These are phyloP conservation scores for Borostomias antarcticus DNA, from an alignment of 2,797 vertebrate genomes.

Conservation along the genomic window DNA sequence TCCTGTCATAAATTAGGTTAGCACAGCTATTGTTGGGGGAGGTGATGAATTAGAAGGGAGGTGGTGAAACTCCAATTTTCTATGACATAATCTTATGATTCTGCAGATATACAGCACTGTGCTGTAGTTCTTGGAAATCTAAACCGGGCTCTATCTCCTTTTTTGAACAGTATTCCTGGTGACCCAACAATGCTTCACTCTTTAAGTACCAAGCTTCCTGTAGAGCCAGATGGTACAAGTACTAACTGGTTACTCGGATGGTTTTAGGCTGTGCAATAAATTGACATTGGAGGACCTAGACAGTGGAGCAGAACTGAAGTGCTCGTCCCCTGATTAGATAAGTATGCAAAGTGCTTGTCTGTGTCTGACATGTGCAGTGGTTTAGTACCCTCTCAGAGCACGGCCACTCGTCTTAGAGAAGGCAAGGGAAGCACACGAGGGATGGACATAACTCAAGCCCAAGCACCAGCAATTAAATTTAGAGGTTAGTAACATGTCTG, in stretches of 20 bases:
- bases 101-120: neutral
- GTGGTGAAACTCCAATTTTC: too few species aligned
- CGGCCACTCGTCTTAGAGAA: conserved; percentile 26
- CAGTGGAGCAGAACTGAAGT: conserved; percentile 56
- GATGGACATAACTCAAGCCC: conserved; percentile 16
- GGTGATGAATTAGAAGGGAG: too few species aligned
- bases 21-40: too few species aligned
- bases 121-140: neutral
- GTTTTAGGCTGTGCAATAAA: conserved; percentile 53
- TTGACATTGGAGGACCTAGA: conserved; percentile 36
- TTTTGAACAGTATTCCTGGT: conserved; percentile 57
- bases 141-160: conserved; percentile 26
- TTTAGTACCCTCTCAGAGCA: conserved; percentile 28
- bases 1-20: too few species aligned
- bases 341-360: conserved; percentile 64
- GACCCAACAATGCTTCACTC: conserved; percentile 48
- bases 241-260: conserved; percentile 64
- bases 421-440: conserved; percentile 11
- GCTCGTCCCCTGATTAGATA: conserved; percentile 62
- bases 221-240: conserved; percentile 43
- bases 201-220: conserved; percentile 44
- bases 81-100: too few species aligned
- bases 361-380: conserved; percentile 27
- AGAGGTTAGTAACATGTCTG: neutral
- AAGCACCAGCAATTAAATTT: conserved; percentile 28